These are phyloP conservation scores for Eutolmus rufibarbis DNA, from an alignment of 2,888 invertebrate species.

Conservation along the genomic window DNA sequence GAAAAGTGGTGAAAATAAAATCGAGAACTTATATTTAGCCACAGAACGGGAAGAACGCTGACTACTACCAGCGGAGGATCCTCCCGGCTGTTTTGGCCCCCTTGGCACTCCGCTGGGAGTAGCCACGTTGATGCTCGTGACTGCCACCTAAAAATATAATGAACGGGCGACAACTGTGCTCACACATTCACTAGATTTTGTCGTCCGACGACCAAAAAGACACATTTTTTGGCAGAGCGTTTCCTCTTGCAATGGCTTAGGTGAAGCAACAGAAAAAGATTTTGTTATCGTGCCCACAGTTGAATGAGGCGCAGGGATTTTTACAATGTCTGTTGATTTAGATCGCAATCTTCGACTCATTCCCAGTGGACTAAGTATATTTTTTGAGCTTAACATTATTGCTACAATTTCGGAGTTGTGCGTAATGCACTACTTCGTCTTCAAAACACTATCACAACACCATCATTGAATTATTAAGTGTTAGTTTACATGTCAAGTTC, in stretches of 20 bases:
- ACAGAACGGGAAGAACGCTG: background rate
- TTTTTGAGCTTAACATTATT: background rate
- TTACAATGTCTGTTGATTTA: background rate
- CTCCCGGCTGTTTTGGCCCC: background rate
- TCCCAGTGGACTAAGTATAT: background rate
- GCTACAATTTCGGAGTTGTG: no score
- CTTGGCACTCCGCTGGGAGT: background rate
- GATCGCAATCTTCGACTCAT: background rate
- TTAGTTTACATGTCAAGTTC: no score
- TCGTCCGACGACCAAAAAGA: background rate
- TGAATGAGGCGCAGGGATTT: background rate
- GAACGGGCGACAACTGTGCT: constrained; percentile 31
- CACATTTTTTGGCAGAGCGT: constrained; percentile 6
- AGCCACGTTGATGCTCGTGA: background rate
- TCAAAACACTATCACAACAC: no score
- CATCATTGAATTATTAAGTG: no score
- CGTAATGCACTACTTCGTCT: no score
- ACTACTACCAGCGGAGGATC: background rate
- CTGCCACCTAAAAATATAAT: constrained; percentile 36
- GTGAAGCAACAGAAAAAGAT: background rate
- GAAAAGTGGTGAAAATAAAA: constrained; percentile 23
- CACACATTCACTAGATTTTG: constrained; percentile 12
- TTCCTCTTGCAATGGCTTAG: background rate
- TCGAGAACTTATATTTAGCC: constrained; percentile 22
- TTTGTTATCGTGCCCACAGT: background rate